Conservation (phyloP, 2,797 vertebrate genomes). For the Betta splendens region DNA sequence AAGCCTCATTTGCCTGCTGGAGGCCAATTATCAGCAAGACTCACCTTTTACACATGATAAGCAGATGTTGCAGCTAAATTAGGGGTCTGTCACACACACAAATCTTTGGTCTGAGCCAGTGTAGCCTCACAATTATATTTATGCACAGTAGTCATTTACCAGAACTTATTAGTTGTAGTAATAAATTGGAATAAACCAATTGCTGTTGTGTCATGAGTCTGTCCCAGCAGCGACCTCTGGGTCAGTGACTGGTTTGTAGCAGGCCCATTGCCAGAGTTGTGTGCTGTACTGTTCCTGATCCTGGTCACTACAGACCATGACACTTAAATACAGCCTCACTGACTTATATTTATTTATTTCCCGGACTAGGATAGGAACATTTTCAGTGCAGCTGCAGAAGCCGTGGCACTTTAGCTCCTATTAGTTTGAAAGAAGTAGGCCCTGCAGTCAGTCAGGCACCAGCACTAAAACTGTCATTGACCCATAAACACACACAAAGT, state of each 20-base stretch:
- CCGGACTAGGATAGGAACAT: background rate
- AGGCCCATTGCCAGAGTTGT: slow-evolving; percentile 30
- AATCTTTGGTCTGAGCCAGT: too few relatives aligned
- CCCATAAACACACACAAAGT: slow-evolving; percentile 5
- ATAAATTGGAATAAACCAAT: background rate
- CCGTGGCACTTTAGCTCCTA: slow-evolving; percentile 21
- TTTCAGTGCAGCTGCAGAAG: slow-evolving; percentile 2
- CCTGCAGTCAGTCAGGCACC: slow-evolving; percentile 32
- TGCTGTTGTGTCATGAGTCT: slow-evolving; percentile 26
- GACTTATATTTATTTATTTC: slow-evolving; percentile 53
- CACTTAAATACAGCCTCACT: slow-evolving; percentile 26
- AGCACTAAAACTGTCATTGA: slow-evolving; percentile 18
- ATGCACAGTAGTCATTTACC: too few relatives aligned
- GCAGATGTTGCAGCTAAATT: slow-evolving; percentile 29
- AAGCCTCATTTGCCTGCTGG: slow-evolving; percentile 21
- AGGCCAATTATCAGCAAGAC: slow-evolving; percentile 18
- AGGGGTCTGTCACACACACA: background rate
- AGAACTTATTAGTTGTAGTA: too few relatives aligned
- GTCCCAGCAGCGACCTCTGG: slow-evolving; percentile 21
- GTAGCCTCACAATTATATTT: background rate
- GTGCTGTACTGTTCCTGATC: slow-evolving; percentile 59
- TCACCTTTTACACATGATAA: slow-evolving; percentile 11
- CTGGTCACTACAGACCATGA: slow-evolving; percentile 29
- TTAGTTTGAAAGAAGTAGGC: slow-evolving; percentile 27
- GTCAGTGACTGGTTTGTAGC: slow-evolving; percentile 15